Percentiles rank a stretch among this genome's conserved stretches.
Evolutionary conservation across 2,888 invertebrate genomes (phyloP).

Genomic region (Phyto melanocephala): DNA sequence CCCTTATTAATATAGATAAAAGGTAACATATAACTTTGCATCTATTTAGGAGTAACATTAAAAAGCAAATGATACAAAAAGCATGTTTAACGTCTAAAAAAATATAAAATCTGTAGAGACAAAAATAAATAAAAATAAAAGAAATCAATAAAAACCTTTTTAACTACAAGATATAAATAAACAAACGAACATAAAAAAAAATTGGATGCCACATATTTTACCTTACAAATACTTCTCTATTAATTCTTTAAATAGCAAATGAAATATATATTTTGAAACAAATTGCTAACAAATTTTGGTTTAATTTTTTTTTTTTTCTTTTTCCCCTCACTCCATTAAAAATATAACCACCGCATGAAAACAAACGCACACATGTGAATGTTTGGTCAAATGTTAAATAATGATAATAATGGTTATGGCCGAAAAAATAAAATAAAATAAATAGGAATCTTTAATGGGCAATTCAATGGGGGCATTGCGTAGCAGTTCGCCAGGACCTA

Average conservation of each 20-base stretch:
- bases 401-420: conserved; percentile 14
- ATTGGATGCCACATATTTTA: conserved; percentile 15
- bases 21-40: too few relatives aligned
- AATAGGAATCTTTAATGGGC: conserved; percentile 82
- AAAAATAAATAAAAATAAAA: too few relatives aligned
- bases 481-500: conserved; percentile 86
- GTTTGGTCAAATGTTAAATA: conserved; percentile 21
- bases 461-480: conserved; percentile 81
- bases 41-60: too few relatives aligned
- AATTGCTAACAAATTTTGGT: conserved; percentile 65
- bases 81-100: too few relatives aligned
- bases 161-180: too few relatives aligned
- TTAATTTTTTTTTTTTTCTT: conserved; percentile 40
- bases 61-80: too few relatives aligned
- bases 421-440: background rate
- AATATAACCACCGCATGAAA: background rate
- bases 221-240: conserved; percentile 37
- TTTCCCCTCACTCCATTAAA: background rate
- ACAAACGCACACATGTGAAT: background rate
- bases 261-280: conserved; percentile 39
- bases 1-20: too few relatives aligned
- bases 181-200: background rate
- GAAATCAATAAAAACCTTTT: too few relatives aligned
- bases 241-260: conserved; percentile 51
- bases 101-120: too few relatives aligned